A percentile compares a stretch with the other conserved stretches of the same genome.
Conservation (phyloP, 2,888 invertebrate species). For the Cheilosia scutellata region DNA sequence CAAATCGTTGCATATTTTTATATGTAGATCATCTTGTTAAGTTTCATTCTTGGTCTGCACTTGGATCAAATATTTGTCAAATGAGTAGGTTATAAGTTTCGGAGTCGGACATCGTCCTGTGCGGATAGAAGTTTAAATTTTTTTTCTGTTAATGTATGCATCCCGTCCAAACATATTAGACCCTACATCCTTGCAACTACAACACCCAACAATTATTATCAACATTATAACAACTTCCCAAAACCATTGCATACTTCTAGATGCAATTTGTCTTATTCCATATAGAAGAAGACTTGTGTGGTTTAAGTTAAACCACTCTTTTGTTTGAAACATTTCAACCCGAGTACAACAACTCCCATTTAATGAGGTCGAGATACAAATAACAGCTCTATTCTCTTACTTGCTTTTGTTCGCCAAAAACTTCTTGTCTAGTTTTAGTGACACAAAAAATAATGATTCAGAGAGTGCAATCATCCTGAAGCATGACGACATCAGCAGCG, state of each 20-base stretch:
- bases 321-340: conserved; percentile 1
- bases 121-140: no score
- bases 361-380: conserved; percentile 48
- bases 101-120: no score
- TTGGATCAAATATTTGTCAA: no score
- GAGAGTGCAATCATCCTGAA: conserved; percentile 60
- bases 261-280: not conserved
- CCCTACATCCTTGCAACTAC: not conserved
- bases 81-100: no score
- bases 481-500: conserved; percentile 34
- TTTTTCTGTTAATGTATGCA: no score
- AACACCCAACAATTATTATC: not conserved
- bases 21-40: not conserved
- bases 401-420: conserved; percentile 14
- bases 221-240: not conserved
- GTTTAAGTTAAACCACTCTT: not conserved
- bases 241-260: conserved; percentile 31
- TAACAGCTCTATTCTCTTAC: conserved; percentile 26
- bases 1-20: not conserved
- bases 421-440: conserved; percentile 27
- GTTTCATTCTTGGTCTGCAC: no score
- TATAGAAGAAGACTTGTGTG: not conserved
- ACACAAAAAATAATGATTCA: conserved; percentile 62
- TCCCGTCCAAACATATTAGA: not conserved
- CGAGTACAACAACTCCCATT: not conserved